Evolutionary conservation across 1,140 invertebrate species (phyloP), one percentile per base, ranked within the genome.

Genomic region (Oryzaephilus surinamensis): DNA sequence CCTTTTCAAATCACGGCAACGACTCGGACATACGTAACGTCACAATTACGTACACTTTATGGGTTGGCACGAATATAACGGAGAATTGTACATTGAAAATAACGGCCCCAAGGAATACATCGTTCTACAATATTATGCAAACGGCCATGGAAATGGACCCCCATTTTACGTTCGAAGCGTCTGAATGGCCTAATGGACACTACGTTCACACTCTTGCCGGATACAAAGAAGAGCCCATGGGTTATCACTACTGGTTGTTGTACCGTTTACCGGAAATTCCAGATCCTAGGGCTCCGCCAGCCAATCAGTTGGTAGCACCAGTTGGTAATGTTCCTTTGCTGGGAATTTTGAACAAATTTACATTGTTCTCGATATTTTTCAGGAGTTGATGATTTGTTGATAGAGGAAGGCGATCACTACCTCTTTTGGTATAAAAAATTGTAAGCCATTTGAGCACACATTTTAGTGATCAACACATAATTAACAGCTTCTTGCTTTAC

Each of bases 101-200:
- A 45, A 71, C 70, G 1, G 75, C 79, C 2, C 73, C 77, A 3
- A 74, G 74, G 43, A 87, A 87, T 55, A 74, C 79, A n/a, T 83
- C 80, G 2, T 89, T 91, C 61, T 89, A 84, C 59, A 76, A 75
- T 50, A 76, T 87, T 24, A 89, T 91, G 85, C 74, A 84, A 54
- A 72, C 79, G 58, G 85, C 85, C 0, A 82, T 85, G 31, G 80
- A 86, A 49, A 69, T 77, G 45, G 81, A 86, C 55, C 67, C 76
- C 2, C 63, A 65, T 44, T 72, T 71, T 28, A 52, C 52, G 7
- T 60, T 58, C 24, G 55, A 73, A 37, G 81, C 85, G 1, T 81
- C 81, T 17, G 80, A 86, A 57, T 91, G 86, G 86, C 85, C 85
- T 1, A 89, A 89, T 52, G 86, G 86, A 2, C 85, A 90, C 54